Base-by-base conservation (phyloP, 92 coral and sea anemone species). In the Parazoanthus atlanticus region DNA sequence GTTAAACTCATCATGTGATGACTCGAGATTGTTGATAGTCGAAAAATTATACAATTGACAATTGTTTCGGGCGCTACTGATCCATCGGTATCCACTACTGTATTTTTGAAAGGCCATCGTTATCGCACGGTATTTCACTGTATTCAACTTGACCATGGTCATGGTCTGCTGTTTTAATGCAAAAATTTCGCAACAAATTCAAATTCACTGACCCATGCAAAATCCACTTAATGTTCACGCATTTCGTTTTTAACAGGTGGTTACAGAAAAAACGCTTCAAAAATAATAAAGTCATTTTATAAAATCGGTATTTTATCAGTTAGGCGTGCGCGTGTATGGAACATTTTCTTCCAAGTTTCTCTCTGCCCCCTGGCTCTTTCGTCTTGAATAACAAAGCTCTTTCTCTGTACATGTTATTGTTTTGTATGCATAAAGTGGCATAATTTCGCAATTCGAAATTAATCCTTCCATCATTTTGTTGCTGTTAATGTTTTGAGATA, bases 361-460 rank as follows among this genome's bases (percentile, higher is more conserved):
- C 49, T 43, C 49, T 43, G 9, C 5, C 65, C 65, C 4, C 21
- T 12, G 65, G 65, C 65, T 56, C 16, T 56, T 56, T 56, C 23
- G 65, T 56, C 69, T 19, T 25, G 8, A 61, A 21, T 11, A 46
- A 52, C 11, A 46, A 46, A 46, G 52, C 13, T n/a, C 0, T 17
- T 15, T 21, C 65, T 4, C 10, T 15, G 23, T 56, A 17, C 8
- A 23, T 61, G 7, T 61, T 23, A 36, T 36, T 36, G 4, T 61
- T 21, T 21, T 21, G n/a, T 23, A 19, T 61, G 58, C 58, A 52
- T 73, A 73, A 11, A 5, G 28, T 32, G 36, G 21, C 7, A 21
- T 40, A 34, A 75, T 75, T 75, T 36, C 78, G 78, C 78, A 74
- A 75, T 75, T 75, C 29, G 26, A 34, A 75, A 75, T 75, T 9